These are phyloP conservation scores for Lagodon rhomboides DNA, from an alignment of 2,797 vertebrate species.

Conservation along the genomic window DNA sequence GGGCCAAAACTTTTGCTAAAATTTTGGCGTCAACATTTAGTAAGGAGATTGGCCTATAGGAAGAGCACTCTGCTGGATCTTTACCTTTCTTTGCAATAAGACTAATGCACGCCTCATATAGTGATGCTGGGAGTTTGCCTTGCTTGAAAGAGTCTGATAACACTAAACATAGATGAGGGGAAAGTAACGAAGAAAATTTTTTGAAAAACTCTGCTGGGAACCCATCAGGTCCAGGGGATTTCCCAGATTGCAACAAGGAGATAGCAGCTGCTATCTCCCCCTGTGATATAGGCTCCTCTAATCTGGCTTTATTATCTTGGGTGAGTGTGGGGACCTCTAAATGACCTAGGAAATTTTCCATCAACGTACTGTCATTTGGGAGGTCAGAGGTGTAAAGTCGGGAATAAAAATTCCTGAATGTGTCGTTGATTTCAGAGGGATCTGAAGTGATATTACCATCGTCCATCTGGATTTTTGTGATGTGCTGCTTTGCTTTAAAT, in stretches of 20 bases:
- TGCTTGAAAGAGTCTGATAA: constrained; percentile 5
- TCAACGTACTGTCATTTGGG: not conserved
- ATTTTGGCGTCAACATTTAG: not conserved
- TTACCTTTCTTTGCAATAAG: constrained; percentile 10
- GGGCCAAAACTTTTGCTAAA: not conserved
- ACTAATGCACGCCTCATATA: not conserved
- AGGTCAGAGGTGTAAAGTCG: not conserved
- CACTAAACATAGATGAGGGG: not conserved
- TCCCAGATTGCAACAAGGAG: not conserved
- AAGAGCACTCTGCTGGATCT: not conserved
- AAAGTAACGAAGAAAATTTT: not conserved
- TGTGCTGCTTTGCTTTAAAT: not conserved
- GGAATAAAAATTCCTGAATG: not conserved
- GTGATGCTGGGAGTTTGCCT: not conserved
- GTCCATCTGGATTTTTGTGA: not conserved
- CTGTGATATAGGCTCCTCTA: not conserved
- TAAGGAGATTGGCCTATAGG: constrained; percentile 4
- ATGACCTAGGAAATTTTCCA: not conserved
- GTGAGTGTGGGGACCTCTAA: not conserved
- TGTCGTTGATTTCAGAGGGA: not conserved
- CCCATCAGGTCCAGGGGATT: not conserved
- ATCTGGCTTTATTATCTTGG: not conserved
- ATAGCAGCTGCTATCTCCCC: not conserved
- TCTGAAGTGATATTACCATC: not conserved
- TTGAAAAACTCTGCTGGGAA: not conserved